phyloP scores from a whole-genome alignment of 2,113 vertebrate genomes.

The Semnornis frantzii region DNA sequence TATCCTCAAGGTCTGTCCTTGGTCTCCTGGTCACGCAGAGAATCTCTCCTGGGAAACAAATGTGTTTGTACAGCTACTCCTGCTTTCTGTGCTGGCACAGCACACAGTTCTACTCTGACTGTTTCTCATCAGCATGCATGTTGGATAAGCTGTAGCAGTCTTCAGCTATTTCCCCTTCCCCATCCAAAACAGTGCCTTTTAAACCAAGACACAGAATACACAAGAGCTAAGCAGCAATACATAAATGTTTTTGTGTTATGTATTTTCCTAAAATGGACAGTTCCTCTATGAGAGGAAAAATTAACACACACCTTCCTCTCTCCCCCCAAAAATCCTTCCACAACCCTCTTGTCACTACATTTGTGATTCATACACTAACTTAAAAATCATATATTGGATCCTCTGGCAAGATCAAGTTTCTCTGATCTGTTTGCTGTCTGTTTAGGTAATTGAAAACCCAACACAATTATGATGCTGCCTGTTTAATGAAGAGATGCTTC shows the following conservation, averaged over 20 bases:
- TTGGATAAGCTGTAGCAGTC: background rate
- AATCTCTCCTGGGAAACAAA: constrained; percentile 30
- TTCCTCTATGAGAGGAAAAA: background rate
- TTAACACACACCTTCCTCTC: background rate
- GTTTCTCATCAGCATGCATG: background rate
- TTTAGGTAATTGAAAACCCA: background rate
- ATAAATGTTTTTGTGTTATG: background rate
- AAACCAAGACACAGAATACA: background rate
- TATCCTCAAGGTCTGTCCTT: constrained; percentile 20
- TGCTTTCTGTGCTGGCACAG: constrained; percentile 26
- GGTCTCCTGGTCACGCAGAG: background rate
- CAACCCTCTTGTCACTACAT: background rate
- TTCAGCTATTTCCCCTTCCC: background rate
- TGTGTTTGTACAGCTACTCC: background rate
- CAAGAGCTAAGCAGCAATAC: background rate
- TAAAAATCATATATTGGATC: background rate
- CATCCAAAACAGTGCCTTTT: background rate
- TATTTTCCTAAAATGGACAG: background rate
- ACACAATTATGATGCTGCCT: background rate
- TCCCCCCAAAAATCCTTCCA: background rate
- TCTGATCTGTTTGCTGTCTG: background rate
- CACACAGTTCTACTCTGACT: background rate
- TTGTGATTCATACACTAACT: background rate
- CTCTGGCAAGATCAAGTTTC: background rate
- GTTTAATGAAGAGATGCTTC: background rate